Base-by-base conservation (phyloP, 2,113 vertebrate species). In the Zosterops pallidus region DNA sequence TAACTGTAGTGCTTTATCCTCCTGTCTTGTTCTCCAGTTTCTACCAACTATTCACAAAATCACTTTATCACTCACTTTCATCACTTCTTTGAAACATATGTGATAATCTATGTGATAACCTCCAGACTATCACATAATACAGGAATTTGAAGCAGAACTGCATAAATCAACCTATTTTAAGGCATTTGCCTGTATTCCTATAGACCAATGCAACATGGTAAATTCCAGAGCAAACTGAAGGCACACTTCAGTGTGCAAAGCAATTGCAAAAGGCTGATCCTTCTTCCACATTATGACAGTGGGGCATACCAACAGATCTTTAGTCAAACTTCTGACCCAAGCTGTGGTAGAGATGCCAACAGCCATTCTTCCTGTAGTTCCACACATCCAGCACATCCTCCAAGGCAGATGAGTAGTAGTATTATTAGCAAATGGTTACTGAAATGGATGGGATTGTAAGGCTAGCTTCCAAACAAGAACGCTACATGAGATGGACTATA, bases 191-290 rank as follows among this genome's bases (percentile, higher is more conserved):
- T 62, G 17, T 44, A n/a, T 19, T 82, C 11, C 62, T 67, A 35
- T 3, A 39, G 44, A 28, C 5, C 41, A 11, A 2, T 55, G 26
- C 31, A 81, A 56, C 1, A 1, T 4, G 12, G 6, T 29, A 57
- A 79, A 49, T 80, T 59, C 19, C 56, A 89, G 18, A 89, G 26
- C 9, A 60, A 83, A 53, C 52, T 15, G 22, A 46, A 75, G 7
- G 11, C 35, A 72, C 25, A 16, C 1, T 4, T 39, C 39, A 46
- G 12, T 12, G 6, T 57, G 12, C 14, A 60, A 70, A 79, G 53
- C 25, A 65, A 9, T 44, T 52, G 18, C 21, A 25, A 3, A 16
- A 39, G 3, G 41, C 35, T 44, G 28, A 46, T 50, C 44, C 15
- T 81, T 59, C 33, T 33, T 50, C 35, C 35, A 7, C 11, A 18